Evolutionary conservation across 2,888 invertebrate genomes (phyloP).

Genomic region (Gymnosoma rotundatum): DNA sequence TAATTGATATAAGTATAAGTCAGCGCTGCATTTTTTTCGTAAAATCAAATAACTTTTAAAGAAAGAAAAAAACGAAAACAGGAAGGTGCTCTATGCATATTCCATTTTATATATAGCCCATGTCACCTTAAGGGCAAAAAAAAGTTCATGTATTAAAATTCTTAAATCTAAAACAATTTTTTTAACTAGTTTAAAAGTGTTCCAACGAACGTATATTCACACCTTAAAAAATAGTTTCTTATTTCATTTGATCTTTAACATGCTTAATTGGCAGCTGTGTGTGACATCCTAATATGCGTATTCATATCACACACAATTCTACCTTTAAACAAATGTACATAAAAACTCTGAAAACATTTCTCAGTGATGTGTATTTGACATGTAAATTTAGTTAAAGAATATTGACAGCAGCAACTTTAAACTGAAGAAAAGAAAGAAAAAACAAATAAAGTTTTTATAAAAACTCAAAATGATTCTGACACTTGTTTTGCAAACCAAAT

Average conservation of each 20-base stretch:
- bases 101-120: too few relatives aligned
- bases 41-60: too few relatives aligned
- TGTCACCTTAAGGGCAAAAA: too few relatives aligned
- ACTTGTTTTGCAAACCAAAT: slow-evolving; percentile 49
- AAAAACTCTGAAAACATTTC: background rate
- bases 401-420: slow-evolving; percentile 14
- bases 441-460: background rate
- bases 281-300: slow-evolving; percentile 35
- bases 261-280: slow-evolving; percentile 31
- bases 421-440: slow-evolving; percentile 1
- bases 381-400: background rate
- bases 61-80: too few relatives aligned
- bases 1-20: too few relatives aligned
- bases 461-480: slow-evolving; percentile 46
- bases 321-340: background rate
- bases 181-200: background rate
- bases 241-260: slow-evolving; percentile 23
- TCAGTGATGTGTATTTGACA: slow-evolving; percentile 21
- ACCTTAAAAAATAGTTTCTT: background rate
- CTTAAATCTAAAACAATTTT: too few relatives aligned
- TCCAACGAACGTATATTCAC: background rate
- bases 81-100: too few relatives aligned
- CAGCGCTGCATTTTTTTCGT: too few relatives aligned
- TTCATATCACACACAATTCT: background rate
- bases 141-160: too few relatives aligned